These are phyloP conservation scores for Cnemophilus loriae DNA, from an alignment of 2,113 vertebrate genomes.

Conservation along the genomic window DNA sequence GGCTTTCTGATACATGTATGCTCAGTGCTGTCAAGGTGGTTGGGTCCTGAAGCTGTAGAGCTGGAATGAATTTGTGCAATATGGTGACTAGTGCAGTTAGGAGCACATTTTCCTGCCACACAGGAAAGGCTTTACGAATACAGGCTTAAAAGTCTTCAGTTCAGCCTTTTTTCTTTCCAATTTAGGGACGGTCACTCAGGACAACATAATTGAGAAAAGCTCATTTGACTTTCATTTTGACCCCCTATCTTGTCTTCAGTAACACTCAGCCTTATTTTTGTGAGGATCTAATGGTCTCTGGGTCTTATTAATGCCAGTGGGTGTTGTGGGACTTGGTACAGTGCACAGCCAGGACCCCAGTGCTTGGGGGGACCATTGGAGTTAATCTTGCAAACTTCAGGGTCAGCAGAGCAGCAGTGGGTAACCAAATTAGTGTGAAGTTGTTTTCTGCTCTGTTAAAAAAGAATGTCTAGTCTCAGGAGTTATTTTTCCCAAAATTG, in stretches of 20 bases:
- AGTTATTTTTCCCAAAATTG: background rate
- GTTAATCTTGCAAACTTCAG: background rate
- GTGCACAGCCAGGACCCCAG: background rate
- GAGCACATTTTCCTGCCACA: background rate
- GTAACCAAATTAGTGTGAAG: background rate
- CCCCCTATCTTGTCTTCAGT: background rate
- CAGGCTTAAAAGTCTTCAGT: background rate
- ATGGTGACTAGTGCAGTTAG: background rate
- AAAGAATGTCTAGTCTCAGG: background rate
- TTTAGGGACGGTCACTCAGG: background rate
- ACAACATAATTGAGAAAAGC: background rate
- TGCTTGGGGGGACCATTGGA: background rate
- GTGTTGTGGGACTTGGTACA: rapidly evolving
- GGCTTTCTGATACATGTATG: background rate
- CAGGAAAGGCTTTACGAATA: background rate
- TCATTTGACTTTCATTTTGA: background rate
- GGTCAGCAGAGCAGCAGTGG: background rate
- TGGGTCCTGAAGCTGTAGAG: background rate
- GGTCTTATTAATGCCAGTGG: background rate
- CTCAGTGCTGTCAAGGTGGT: background rate
- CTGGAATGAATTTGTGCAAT: background rate
- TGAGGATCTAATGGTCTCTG: background rate
- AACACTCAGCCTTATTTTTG: background rate
- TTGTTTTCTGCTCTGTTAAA: background rate
- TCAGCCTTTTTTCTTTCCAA: background rate